Conservation (phyloP, 2,888 invertebrate species). For the Urechis unicinctus region DNA sequence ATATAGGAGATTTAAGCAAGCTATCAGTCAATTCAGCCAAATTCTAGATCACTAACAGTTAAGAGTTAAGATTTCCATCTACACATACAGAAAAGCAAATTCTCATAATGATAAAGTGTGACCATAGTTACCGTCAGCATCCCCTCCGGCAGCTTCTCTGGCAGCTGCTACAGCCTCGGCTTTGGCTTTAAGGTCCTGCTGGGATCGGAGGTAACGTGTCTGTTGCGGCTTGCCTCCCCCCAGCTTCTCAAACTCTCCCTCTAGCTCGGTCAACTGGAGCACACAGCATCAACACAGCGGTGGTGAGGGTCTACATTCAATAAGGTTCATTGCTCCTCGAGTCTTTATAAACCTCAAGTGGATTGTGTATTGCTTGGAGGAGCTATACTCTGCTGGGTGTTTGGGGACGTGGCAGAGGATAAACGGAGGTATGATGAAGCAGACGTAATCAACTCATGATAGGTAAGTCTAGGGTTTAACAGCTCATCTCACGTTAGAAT, state of each 20-base stretch:
- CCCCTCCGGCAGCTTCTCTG: conserved; percentile 54
- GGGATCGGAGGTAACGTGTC: conserved; percentile 70
- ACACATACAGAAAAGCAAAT: too few species aligned
- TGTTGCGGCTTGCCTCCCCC: conserved; percentile 64
- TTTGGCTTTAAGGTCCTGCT: conserved; percentile 58
- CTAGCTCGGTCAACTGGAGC: conserved; percentile 69
- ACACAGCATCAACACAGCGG: background rate
- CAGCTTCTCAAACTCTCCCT: conserved; percentile 75
- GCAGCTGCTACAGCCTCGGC: conserved; percentile 42
- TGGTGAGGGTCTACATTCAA: background rate
- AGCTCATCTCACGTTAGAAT: too few species aligned
- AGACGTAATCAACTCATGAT: too few species aligned
- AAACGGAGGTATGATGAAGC: too few species aligned
- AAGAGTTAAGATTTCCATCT: too few species aligned
- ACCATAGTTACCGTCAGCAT: conserved; percentile 53
- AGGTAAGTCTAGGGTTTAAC: too few species aligned
- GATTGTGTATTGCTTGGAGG: too few species aligned
- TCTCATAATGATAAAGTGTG: too few species aligned
- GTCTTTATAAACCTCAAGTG: too few species aligned
- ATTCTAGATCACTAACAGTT: too few species aligned
- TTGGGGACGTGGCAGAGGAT: too few species aligned
- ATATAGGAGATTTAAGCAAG: background rate
- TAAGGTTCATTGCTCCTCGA: background rate
- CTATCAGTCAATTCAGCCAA: background rate
- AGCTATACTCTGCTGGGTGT: too few species aligned